Percentiles rank a stretch among this genome's conserved stretches.
Conservation (phyloP, 2,113 vertebrate species). For the Pelodiscus sinensis region DNA sequence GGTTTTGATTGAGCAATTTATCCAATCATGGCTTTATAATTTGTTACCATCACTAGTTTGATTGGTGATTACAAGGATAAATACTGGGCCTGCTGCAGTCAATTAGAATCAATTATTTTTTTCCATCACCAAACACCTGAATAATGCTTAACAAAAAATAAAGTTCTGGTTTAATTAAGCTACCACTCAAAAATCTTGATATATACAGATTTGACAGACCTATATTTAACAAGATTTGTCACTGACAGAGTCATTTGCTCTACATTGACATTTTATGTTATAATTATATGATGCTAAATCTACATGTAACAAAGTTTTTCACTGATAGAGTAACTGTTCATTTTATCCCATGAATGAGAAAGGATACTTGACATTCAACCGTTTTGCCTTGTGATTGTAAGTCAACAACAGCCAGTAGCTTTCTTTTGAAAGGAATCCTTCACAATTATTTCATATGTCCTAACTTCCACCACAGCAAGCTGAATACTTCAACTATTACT, state of each 20-base stretch:
- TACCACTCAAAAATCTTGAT: neutral
- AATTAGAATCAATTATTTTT: neutral
- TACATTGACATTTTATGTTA: neutral
- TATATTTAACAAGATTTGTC: neutral
- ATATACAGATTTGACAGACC: neutral
- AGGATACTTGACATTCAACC: neutral
- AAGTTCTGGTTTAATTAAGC: neutral
- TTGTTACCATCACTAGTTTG: neutral
- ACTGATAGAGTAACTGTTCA: conserved; percentile 4
- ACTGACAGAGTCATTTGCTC: neutral
- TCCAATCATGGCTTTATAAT: neutral
- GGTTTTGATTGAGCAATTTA: neutral
- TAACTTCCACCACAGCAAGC: neutral
- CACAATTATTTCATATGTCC: conserved; percentile 7
- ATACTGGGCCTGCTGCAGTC: neutral
- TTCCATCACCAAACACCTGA: neutral
- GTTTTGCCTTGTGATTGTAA: conserved; percentile 34
- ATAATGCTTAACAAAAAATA: neutral
- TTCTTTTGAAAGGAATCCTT: conserved; percentile 45
- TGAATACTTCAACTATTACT: neutral
- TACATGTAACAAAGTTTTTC: neutral
- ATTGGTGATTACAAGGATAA: neutral
- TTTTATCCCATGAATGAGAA: neutral
- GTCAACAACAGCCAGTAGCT: conserved; percentile 51
- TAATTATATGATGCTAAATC: neutral